Percentiles rank a stretch among this genome's conserved stretches.
phyloP scores from a whole-genome alignment of 1,140 invertebrate genomes.

The Papilio helenus region DNA sequence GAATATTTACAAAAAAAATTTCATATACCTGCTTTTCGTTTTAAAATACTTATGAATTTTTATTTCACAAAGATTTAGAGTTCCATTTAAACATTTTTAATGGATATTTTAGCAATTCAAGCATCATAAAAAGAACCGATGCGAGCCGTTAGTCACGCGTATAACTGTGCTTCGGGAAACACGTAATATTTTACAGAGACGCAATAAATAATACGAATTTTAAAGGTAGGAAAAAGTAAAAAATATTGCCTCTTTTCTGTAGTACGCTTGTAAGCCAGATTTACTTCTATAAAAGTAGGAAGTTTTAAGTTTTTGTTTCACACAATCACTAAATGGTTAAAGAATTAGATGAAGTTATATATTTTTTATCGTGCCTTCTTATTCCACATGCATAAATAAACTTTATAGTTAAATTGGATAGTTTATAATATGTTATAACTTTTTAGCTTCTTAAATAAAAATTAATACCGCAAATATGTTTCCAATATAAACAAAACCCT shows the following conservation, averaged over 20 bases:
- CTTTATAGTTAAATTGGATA: too few species aligned
- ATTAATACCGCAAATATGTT: not conserved
- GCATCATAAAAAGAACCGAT: conserved; percentile 3
- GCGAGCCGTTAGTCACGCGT: conserved; percentile 12
- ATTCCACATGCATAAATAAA: too few species aligned
- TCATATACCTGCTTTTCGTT: too few species aligned
- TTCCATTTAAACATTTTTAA: not conserved
- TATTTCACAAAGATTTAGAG: not conserved
- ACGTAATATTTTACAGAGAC: conserved; percentile 21
- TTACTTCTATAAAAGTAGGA: not conserved
- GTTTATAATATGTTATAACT: too few species aligned
- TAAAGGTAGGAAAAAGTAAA: not conserved
- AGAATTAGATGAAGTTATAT: too few species aligned
- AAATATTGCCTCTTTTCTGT: conserved; percentile 2
- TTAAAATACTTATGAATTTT: not conserved
- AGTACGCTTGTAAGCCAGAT: not conserved
- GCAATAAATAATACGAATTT: conserved; percentile 21
- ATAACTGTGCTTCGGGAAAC: conserved; percentile 4
- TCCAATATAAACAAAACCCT: not conserved
- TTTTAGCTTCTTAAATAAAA: too few species aligned
- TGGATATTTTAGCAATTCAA: not conserved
- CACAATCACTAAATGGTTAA: too few species aligned
- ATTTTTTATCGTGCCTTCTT: too few species aligned
- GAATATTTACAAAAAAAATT: too few species aligned
- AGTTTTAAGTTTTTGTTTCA: not conserved